These are phyloP conservation scores for Stigmatopora argus DNA, from an alignment of 2,113 vertebrate species.

Conservation along the genomic window DNA sequence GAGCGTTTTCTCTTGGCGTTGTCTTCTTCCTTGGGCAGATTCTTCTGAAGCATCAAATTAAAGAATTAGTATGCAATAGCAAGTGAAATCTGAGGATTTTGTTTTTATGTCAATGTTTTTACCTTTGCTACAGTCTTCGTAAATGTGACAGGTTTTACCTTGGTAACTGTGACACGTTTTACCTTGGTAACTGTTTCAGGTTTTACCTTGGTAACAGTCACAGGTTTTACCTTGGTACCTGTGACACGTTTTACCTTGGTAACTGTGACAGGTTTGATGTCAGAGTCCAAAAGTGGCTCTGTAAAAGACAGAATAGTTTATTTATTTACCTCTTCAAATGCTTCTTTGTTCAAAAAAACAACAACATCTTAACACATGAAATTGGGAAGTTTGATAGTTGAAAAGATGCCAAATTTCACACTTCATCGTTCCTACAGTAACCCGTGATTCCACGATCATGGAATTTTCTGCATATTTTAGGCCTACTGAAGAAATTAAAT, in stretches of 20 bases:
- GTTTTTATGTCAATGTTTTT: conserved; percentile 1
- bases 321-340: not conserved
- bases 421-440: too few species aligned
- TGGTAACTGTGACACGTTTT: too few species aligned
- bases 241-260: too few species aligned
- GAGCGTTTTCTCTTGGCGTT: conserved; percentile 8
- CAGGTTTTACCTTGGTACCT: too few species aligned
- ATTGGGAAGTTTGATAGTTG: not conserved
- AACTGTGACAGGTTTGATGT: not conserved
- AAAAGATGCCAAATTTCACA: too few species aligned
- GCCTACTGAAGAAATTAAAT: too few species aligned
- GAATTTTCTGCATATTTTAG: too few species aligned
- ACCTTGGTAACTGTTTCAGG: too few species aligned
- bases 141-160: conserved; percentile 12
- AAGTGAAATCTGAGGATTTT: not conserved
- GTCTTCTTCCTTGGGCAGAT: not conserved
- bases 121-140: conserved; percentile 25
- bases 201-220: too few species aligned
- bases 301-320: not conserved
- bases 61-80: not conserved
- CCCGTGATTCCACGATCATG: too few species aligned
- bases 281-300: conserved; percentile 9
- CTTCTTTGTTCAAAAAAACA: not conserved
- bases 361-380: not conserved
- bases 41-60: not conserved